Evolutionary conservation across 2,888 invertebrate genomes (phyloP), one percentile per base, ranked within the genome.

Genomic region (Drosophila algonquin): DNA sequence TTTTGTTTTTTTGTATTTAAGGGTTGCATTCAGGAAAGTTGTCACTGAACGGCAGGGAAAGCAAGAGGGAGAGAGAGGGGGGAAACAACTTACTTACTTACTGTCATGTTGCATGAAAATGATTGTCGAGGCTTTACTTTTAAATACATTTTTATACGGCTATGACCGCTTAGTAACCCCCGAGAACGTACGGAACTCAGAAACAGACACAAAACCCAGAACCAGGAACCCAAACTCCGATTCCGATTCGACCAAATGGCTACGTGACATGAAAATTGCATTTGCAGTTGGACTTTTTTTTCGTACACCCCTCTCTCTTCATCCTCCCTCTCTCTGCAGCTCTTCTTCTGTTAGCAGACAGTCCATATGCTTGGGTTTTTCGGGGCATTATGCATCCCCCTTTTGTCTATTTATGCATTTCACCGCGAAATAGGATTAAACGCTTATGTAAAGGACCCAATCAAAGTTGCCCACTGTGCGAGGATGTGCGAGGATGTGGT

Each of bases 401-500:
- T 76, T 87, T 85, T 86, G 85, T 87, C 85, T 89, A 89, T 90
- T 90, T 89, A 90, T 89, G 90, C 90, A 90, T 88, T 89, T 90
- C 75, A 90, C 90, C 90, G 89, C 90, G 90, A 90, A 90, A 90
- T 90, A 90, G 90, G 90, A 90, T 90, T 90, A 90, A 90, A 81
- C 81, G 82, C 90, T 90, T 90, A 90, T 87, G 81, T 82, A 83
- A 87, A 87, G 88, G 82, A 87, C 89, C 89, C 89, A 89, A 90
- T 89, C 82, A 85, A 80, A 82, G 78, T 88, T 83, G 76, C 78
- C 87, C 87, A 75, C 58, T 56, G 61, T 44, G 67, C 67, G 56
- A 44, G 44, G 53, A 47, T 30, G 30, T 30, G 54, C 73, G 10
- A 32, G 32, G 32, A 30, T 18, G 18, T 18, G 30, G n/a, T n/a